These are phyloP conservation scores for Triops longicaudatus DNA, from an alignment of 1,140 invertebrate genomes.

Conservation along the genomic window DNA sequence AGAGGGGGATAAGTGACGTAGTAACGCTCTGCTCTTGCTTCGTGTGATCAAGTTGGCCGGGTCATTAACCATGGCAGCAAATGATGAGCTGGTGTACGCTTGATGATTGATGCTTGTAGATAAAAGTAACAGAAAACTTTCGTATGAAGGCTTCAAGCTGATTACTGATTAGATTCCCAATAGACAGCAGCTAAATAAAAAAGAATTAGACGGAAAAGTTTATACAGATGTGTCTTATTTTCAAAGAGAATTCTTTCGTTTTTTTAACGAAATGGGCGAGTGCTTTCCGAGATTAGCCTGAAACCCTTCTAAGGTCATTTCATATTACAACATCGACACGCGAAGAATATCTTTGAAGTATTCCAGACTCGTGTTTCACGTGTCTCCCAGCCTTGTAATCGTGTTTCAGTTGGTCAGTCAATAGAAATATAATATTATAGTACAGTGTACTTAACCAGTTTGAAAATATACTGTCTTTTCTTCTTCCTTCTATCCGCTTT, in stretches of 20 bases:
- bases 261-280: no score
- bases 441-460: no score
- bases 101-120: neutral
- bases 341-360: no score
- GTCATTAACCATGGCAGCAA: slow-evolving; percentile 1
- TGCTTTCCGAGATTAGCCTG: no score
- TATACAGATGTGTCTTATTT: no score
- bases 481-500: neutral
- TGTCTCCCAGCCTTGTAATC: no score
- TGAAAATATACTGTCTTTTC: neutral
- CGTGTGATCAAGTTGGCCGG: neutral
- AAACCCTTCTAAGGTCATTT: no score
- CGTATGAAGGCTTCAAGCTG: neutral
- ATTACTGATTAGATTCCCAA: slow-evolving; percentile 7
- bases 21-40: neutral
- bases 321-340: no score
- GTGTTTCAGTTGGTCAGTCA: no score
- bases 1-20: neutral
- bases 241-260: no score
- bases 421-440: no score
- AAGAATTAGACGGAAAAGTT: neutral
- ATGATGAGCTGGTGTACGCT: neutral
- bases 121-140: neutral
- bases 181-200: neutral
- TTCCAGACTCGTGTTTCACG: no score